A percentile compares a stretch with the other conserved stretches of the same genome.
Conservation (phyloP, 2,888 invertebrate species). For the Lasioglossum leucozonium region DNA sequence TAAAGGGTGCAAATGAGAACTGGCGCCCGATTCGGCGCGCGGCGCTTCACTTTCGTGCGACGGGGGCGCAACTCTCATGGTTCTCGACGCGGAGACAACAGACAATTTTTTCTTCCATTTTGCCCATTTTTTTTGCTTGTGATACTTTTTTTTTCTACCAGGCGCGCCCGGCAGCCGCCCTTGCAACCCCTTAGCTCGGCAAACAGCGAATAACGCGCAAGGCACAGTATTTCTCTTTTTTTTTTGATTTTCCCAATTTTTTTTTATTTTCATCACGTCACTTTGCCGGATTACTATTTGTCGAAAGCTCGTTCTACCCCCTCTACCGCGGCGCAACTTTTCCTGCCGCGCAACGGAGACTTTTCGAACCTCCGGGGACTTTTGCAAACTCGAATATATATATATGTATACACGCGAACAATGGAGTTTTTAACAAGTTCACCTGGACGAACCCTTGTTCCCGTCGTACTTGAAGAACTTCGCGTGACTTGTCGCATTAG, state of each 20-base stretch:
- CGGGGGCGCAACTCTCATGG: not conserved
- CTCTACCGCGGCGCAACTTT: not conserved
- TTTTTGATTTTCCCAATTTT: not conserved
- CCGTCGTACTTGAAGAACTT: not conserved
- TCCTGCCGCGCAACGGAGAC: not conserved
- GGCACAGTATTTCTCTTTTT: not conserved
- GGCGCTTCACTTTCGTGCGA: no score
- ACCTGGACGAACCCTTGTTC: not conserved
- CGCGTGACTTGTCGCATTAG: not conserved
- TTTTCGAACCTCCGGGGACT: not conserved
- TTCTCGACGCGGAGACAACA: not conserved
- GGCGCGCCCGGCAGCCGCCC: not conserved
- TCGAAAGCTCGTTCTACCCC: not conserved
- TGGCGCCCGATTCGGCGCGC: no score
- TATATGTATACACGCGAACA: not conserved
- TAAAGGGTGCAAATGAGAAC: slow-evolving; percentile 44
- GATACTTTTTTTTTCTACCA: not conserved
- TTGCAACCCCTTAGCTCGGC: slow-evolving; percentile 1
- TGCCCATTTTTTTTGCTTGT: not conserved
- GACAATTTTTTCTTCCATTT: not conserved
- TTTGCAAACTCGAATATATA: not conserved
- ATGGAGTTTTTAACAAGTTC: slow-evolving; percentile 1
- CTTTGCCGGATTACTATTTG: slow-evolving; percentile 16
- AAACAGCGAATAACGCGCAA: not conserved
- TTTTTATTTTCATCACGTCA: not conserved